Conservation (phyloP, 92 coral and sea anemone species). For the Zoanthus solanderi region DNA sequence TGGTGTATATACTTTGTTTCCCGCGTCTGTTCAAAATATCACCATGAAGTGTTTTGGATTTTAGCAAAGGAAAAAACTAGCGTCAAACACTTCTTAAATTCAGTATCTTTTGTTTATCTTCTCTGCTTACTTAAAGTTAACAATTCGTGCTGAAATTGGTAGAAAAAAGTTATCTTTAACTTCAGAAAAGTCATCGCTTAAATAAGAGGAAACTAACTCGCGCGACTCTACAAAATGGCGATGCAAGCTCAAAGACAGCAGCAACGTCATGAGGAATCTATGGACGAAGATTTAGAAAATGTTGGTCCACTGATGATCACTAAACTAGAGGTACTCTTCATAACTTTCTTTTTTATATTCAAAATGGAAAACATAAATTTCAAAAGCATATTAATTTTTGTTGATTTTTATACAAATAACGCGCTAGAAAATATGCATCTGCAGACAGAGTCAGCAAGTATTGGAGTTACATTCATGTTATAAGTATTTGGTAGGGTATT, state of each 20-base stretch:
- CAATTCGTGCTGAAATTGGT: not conserved
- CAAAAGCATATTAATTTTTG: not conserved
- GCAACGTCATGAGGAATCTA: constrained; percentile 78
- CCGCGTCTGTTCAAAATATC: constrained; percentile 68
- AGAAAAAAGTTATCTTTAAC: not conserved
- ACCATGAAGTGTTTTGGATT: not conserved
- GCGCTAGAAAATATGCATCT: no score
- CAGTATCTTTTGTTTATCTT: not conserved
- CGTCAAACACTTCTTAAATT: not conserved
- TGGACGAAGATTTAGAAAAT: constrained; percentile 56
- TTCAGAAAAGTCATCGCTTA: not conserved
- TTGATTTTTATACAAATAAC: not conserved
- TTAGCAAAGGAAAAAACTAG: not conserved
- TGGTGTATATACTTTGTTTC: constrained; percentile 19
- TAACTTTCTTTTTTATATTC: not conserved
- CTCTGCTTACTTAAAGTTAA: not conserved
- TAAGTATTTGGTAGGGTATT: no score
- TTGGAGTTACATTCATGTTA: no score
- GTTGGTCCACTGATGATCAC: constrained; percentile 80
- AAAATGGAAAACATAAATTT: not conserved
- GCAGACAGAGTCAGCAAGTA: no score
- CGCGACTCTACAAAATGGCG: constrained; percentile 57
- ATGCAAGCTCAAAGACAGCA: constrained; percentile 83
- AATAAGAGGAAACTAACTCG: not conserved
- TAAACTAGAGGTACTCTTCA: constrained; percentile 81